phyloP scores from a whole-genome alignment of 2,797 vertebrate genomes.

The Acrossocheilus fasciatus region DNA sequence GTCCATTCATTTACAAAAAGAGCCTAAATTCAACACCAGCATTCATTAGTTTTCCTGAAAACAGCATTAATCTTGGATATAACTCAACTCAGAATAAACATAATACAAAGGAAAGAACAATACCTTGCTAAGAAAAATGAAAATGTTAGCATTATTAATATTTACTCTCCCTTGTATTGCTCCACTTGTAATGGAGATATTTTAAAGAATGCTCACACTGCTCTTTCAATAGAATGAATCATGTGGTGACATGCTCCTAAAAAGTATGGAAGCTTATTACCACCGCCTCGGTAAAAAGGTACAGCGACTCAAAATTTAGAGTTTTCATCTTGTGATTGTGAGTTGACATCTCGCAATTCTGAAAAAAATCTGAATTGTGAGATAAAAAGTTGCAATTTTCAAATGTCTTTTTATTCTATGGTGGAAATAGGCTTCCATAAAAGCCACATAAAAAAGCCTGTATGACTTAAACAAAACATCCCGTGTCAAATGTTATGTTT shows the following conservation, averaged over 20 bases:
- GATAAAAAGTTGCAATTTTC: background rate
- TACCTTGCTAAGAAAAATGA: background rate
- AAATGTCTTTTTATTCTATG: background rate
- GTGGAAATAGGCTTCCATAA: background rate
- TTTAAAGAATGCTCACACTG: background rate
- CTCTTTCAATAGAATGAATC: background rate
- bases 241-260: background rate
- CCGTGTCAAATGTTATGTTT: background rate
- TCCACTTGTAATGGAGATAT: background rate
- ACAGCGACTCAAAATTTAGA: background rate
- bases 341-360: background rate
- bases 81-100: background rate
- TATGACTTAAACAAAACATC: background rate
- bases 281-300: background rate
- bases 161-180: background rate
- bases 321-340: background rate
- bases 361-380: background rate
- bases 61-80: background rate
- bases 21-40: background rate
- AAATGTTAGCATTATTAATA: background rate
- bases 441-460: background rate
- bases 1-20: slow-evolving; percentile 8
- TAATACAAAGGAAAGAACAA: background rate
- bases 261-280: background rate
- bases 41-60: background rate